Evolutionary conservation across 2,888 invertebrate species (phyloP).

Genomic region (Ormyrus labotus): DNA sequence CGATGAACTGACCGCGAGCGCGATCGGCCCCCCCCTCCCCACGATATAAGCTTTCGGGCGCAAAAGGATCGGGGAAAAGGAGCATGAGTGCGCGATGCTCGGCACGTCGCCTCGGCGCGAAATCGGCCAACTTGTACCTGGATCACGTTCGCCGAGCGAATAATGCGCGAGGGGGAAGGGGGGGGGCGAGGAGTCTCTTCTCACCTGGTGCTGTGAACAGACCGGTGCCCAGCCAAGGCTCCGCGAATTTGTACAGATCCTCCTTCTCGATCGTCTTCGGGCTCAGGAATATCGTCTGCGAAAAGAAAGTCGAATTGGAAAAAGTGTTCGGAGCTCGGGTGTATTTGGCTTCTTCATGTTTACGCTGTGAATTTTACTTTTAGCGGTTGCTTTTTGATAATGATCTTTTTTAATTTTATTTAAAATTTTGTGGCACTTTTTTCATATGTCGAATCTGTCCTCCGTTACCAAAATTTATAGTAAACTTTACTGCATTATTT

Average conservation of each 20-base stretch:
- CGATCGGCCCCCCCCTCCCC: too few relatives aligned
- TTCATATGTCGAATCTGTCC: too few relatives aligned
- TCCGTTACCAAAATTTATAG: too few relatives aligned
- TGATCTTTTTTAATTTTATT: too few relatives aligned
- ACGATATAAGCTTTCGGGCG: background rate
- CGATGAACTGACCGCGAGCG: too few relatives aligned
- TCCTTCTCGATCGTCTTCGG: slow-evolving; percentile 65
- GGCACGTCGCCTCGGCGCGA: slow-evolving; percentile 32
- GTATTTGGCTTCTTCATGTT: too few relatives aligned
- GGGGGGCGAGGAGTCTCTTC: background rate
- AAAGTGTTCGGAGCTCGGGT: too few relatives aligned
- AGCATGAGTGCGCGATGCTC: slow-evolving; percentile 17
- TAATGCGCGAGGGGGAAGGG: background rate
- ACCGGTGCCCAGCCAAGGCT: slow-evolving; percentile 65
- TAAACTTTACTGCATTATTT: too few relatives aligned
- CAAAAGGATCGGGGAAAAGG: background rate
- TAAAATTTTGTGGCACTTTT: too few relatives aligned
- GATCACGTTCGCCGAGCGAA: slow-evolving; percentile 58
- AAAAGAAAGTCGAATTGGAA: background rate
- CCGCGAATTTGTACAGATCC: slow-evolving; percentile 60
- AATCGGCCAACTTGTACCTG: slow-evolving; percentile 61
- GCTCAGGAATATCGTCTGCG: slow-evolving; percentile 61
- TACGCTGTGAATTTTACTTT: too few relatives aligned
- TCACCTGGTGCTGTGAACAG: slow-evolving; percentile 66
- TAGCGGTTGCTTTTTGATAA: too few relatives aligned